phyloP scores from a whole-genome alignment of 2,888 invertebrate species.

The Rhorus exstirpatorius region DNA sequence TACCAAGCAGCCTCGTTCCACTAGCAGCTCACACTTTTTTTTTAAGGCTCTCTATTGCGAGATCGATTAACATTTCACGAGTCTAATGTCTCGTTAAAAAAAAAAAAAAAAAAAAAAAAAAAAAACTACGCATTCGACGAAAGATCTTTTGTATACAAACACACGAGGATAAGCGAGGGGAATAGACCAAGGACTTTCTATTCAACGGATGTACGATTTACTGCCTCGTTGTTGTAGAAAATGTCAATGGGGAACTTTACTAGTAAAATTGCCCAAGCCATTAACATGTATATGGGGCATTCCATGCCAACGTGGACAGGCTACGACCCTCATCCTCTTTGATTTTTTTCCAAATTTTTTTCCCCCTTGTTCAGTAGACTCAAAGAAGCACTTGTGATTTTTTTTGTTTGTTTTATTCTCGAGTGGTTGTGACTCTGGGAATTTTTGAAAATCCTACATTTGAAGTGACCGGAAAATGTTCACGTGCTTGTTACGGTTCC shows the following conservation, averaged over 20 bases:
- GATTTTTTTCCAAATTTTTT: no score
- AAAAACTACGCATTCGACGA: background rate
- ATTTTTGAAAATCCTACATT: no score
- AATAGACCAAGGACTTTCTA: conserved; percentile 66
- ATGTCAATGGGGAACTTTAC: conserved; percentile 44
- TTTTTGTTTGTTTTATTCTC: no score
- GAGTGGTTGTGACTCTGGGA: no score
- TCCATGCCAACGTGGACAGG: no score
- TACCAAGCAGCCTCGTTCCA: conserved; percentile 28
- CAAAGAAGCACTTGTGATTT: no score
- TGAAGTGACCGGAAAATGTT: no score
- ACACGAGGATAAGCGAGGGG: conserved; percentile 59
- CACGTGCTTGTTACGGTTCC: no score
- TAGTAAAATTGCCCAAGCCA: conserved; percentile 27
- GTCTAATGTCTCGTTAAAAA: conserved; percentile 25
- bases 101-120: background rate
- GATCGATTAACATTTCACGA: conserved; percentile 28
- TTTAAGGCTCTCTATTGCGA: conserved; percentile 6
- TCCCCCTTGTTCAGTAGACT: no score
- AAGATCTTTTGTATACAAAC: conserved; percentile 21
- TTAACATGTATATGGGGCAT: no score
- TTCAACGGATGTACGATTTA: conserved; percentile 43
- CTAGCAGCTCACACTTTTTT: background rate
- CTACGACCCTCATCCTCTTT: no score
- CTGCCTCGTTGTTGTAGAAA: conserved; percentile 28